phyloP scores from a whole-genome alignment of 2,797 vertebrate species.

The Carapus acus region DNA sequence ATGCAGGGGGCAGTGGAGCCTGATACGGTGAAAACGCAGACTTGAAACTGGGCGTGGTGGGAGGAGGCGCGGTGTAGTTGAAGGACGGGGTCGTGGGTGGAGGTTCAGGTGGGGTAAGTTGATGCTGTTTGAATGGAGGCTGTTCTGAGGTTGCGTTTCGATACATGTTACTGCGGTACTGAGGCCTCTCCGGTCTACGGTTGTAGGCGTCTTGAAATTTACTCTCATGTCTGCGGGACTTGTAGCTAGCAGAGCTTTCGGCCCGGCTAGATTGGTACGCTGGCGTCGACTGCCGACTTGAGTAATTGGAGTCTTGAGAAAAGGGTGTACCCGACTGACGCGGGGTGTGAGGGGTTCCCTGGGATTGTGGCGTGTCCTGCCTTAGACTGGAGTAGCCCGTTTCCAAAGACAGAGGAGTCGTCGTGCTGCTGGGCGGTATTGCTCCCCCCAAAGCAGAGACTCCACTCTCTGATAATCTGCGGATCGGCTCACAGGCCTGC shows the following conservation, averaged over 20 bases:
- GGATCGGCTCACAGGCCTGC: slow-evolving; percentile 85
- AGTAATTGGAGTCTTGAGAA: slow-evolving; percentile 95
- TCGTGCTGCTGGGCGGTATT: slow-evolving; percentile 81
- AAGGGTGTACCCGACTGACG: slow-evolving; percentile 85
- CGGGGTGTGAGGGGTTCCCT: slow-evolving; percentile 89
- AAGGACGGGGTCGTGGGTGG: slow-evolving; percentile 80
- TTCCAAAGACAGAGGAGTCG: slow-evolving; percentile 90
- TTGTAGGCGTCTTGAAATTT: slow-evolving; percentile 97
- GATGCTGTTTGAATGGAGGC: slow-evolving; percentile 77
- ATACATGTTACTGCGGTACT: slow-evolving; percentile 81
- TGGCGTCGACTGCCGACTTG: slow-evolving; percentile 91
- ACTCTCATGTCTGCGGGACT: slow-evolving; percentile 85
- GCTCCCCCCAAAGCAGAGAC: slow-evolving; percentile 73
- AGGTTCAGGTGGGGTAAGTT: slow-evolving; percentile 84
- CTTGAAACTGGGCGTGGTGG: slow-evolving; percentile 79
- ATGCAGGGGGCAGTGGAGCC: slow-evolving; percentile 73
- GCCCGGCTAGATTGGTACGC: slow-evolving; percentile 83
- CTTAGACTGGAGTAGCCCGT: slow-evolving; percentile 93
- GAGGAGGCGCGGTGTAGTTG: slow-evolving; percentile 80
- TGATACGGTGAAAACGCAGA: slow-evolving; percentile 90
- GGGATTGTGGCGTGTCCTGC: slow-evolving; percentile 91
- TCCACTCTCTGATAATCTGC: slow-evolving; percentile 82
- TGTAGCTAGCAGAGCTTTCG: slow-evolving; percentile 77
- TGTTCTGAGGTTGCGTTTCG: slow-evolving; percentile 69
- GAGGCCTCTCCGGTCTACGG: slow-evolving; percentile 86